phyloP scores from a whole-genome alignment of 2,888 invertebrate genomes.

The Leptogaster cylindrica region DNA sequence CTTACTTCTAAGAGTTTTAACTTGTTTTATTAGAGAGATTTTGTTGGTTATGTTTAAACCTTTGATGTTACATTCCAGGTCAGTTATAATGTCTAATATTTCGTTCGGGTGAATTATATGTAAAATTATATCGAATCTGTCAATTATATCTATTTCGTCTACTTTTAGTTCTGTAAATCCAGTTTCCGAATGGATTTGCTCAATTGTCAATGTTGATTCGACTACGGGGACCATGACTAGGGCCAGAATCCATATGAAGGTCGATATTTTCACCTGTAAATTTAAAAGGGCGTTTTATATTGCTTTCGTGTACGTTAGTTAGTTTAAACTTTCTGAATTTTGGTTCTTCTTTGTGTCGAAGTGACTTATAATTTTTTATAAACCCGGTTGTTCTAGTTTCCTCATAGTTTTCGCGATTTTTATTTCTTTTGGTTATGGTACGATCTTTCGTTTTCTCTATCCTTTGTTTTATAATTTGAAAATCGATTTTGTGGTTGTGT shows the following conservation, averaged over 20 bases:
- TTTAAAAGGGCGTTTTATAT: not conserved
- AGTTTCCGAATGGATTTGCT: not conserved
- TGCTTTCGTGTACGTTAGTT: not conserved
- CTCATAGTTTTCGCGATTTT: not conserved
- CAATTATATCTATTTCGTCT: not conserved
- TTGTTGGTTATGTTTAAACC: slow-evolving; percentile 9
- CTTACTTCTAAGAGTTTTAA: slow-evolving; percentile 17
- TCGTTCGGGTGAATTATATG: not conserved
- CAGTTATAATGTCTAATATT: not conserved
- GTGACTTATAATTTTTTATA: not conserved
- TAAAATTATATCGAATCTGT: slow-evolving; percentile 1
- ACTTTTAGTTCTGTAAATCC: slow-evolving; percentile 14
- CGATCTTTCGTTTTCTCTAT: not conserved
- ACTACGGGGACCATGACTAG: not conserved
- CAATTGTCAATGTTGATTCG: not conserved
- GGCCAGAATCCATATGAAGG: not conserved
- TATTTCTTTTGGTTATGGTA: not conserved
- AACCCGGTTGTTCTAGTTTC: not conserved
- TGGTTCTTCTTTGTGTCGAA: not conserved
- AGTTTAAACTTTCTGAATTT: not conserved
- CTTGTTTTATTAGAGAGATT: slow-evolving; percentile 5
- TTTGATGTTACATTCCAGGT: slow-evolving; percentile 8
- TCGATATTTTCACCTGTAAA: not conserved
- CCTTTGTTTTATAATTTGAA: not conserved
- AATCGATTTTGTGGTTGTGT: not conserved